Percentiles rank a stretch among this genome's conserved stretches.
Evolutionary conservation across 2,888 invertebrate species (phyloP).

Genomic region (Drosophila heteroneura): DNA sequence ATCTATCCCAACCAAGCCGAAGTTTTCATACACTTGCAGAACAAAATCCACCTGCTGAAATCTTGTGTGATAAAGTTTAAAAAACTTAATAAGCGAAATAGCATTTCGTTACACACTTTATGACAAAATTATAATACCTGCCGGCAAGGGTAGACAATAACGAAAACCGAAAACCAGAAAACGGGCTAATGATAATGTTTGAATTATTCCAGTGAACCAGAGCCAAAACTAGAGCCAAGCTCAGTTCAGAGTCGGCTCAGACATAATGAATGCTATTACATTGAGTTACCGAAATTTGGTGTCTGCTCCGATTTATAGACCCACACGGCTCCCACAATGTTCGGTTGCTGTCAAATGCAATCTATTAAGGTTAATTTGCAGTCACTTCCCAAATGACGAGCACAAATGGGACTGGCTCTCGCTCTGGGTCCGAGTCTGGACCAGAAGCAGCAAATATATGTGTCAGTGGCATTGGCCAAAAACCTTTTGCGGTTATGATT

Average conservation of each 20-base stretch:
- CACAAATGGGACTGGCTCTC: conserved; percentile 39
- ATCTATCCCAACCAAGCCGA: neutral
- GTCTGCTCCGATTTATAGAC: conserved; percentile 58
- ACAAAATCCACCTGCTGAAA: neutral
- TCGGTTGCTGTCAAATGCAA: conserved; percentile 72
- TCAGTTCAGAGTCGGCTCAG: conserved; percentile 9
- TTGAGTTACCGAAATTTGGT: conserved; percentile 7
- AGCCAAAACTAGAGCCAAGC: neutral
- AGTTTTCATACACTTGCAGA: neutral
- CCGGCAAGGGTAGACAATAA: neutral
- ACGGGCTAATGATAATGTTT: conserved; percentile 76
- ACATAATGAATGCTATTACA: conserved; percentile 70
- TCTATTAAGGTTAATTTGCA: conserved; percentile 79
- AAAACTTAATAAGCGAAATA: neutral
- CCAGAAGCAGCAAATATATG: conserved; percentile 31
- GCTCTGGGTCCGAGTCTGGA: neutral
- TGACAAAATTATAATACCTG: conserved; percentile 4
- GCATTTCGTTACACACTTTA: neutral
- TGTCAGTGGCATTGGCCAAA: conserved; percentile 61
- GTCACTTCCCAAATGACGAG: conserved; percentile 79
- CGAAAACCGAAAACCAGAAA: conserved; percentile 44
- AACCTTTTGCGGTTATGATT: conserved; percentile 69
- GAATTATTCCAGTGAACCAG: conserved; percentile 53
- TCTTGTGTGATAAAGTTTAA: neutral
- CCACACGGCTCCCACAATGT: conserved; percentile 64